A percentile compares a stretch with the other conserved stretches of the same genome.
Evolutionary conservation across 1,140 invertebrate genomes (phyloP).

Genomic region (Papilio aristodemus): DNA sequence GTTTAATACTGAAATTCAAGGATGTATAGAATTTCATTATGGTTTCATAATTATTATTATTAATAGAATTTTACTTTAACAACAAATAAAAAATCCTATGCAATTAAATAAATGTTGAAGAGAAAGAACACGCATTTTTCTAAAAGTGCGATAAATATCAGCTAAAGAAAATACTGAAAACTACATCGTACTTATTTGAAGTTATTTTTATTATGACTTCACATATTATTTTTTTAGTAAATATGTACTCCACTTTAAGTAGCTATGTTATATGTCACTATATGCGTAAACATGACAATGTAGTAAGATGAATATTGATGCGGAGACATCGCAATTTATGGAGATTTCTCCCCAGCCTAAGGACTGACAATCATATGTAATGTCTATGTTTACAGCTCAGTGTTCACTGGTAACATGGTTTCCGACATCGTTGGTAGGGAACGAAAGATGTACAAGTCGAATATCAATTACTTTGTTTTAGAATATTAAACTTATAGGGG

Average conservation of each 20-base stretch:
- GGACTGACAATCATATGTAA: constrained; percentile 31
- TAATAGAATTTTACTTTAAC: no score
- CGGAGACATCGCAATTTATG: constrained; percentile 31
- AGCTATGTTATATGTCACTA: not conserved
- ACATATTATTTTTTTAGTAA: no score
- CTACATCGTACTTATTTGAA: no score
- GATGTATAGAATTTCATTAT: not conserved
- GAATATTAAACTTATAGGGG: constrained; percentile 3
- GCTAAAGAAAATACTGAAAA: no score
- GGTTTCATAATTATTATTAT: no score
- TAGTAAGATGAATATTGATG: constrained; percentile 32
- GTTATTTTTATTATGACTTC: no score
- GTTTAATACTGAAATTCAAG: not conserved
- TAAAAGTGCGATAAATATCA: no score
- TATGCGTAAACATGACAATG: constrained; percentile 25
- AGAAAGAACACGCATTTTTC: no score
- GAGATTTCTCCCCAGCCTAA: constrained; percentile 27
- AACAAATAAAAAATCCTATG: no score
- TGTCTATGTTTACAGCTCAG: constrained; percentile 24
- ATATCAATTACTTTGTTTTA: constrained; percentile 22
- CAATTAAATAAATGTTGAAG: no score
- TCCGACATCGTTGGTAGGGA: constrained; percentile 25
- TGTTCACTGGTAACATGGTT: constrained; percentile 16
- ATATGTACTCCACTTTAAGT: not conserved
- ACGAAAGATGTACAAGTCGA: constrained; percentile 6